These are phyloP conservation scores for Drosophila kepulauana DNA, from an alignment of 1,140 invertebrate genomes.

Conservation along the genomic window DNA sequence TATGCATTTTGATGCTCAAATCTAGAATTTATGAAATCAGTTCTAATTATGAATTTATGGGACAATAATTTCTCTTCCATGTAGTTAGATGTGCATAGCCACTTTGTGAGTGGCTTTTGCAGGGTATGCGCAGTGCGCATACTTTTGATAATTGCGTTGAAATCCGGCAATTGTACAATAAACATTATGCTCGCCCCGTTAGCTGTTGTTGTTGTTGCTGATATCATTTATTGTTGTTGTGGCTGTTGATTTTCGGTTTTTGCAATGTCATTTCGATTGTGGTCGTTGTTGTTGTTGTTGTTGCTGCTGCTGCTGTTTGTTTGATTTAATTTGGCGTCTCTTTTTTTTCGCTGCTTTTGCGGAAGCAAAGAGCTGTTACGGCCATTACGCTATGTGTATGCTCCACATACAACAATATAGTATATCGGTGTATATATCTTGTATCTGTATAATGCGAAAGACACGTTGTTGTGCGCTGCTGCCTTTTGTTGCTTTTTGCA, in stretches of 20 bases:
- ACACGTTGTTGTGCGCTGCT: not conserved
- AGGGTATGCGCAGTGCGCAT: slow-evolving; percentile 3
- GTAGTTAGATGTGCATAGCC: not conserved
- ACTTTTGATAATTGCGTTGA: slow-evolving; percentile 23
- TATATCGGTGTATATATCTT: not conserved
- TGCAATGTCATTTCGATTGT: slow-evolving; percentile 64
- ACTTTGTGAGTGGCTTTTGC: not conserved
- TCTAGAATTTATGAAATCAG: too few relatives aligned
- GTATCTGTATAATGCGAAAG: slow-evolving; percentile 54
- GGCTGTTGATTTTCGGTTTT: slow-evolving; percentile 21
- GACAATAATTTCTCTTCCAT: too few relatives aligned
- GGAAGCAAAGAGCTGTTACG: slow-evolving; percentile 73
- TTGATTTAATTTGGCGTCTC: slow-evolving; percentile 63
- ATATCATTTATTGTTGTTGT: slow-evolving; percentile 1
- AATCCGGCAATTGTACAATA: slow-evolving; percentile 37
- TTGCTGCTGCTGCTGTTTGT: slow-evolving; percentile 35
- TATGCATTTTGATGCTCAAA: too few relatives aligned
- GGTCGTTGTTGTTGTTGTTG: slow-evolving; percentile 40
- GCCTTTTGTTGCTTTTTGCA: slow-evolving; percentile 50
- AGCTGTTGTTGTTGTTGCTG: not conserved
- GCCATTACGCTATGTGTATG: slow-evolving; percentile 18
- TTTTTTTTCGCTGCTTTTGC: slow-evolving; percentile 52
- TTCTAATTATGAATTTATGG: too few relatives aligned
- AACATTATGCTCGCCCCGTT: slow-evolving; percentile 22
- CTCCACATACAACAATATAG: not conserved